Evolutionary conservation across 2,888 invertebrate genomes (phyloP), one percentile per base, ranked within the genome.

Genomic region (Schizaphis graminum): DNA sequence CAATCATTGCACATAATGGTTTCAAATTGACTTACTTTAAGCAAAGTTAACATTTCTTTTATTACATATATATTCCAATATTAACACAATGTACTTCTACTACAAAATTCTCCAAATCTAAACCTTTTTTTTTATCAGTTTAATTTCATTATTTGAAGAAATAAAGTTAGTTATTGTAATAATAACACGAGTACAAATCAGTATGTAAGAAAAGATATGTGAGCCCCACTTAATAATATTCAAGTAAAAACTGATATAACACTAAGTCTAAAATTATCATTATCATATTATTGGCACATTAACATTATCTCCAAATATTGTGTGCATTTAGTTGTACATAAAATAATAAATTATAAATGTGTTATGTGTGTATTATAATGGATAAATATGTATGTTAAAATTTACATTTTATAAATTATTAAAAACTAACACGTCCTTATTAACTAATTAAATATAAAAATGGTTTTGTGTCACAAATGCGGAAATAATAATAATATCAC

Each of bases 401-500:
- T 57, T 56, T 90, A 93, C 93, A 93, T 49, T 47, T 93, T 89
- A 56, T 56, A 77, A 93, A 89, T 77, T 89, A 84, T 89, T 89
- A 85, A 93, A 93, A 93, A 89, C 35, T 89, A 85, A 89, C 89
- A 85, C 16, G 4, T 47, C 57, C 93, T 90, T 93, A 93, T 85
- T 24, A 53, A 85, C 49, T 91, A 91, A 67, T 49, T 44, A 91
- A 85, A 90, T 94, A 91, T 90, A 91, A 94, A 94, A 94, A 86
- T 91, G 90, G 91, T 86, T 88, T 91, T 87, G 89, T 94, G 91
- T 94, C 91, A 67, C 67, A 94, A 90, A 93, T 91, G 86, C n/a
- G 28, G 86, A 94, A 91, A 94, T 94, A 94, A 94, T 94, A 93
- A 89, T 94, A 94, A 90, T 90, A 94, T 94, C 90, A 94, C 93